Base-by-base conservation (phyloP, 2,888 invertebrate species). In the Poecilus cupreus region DNA sequence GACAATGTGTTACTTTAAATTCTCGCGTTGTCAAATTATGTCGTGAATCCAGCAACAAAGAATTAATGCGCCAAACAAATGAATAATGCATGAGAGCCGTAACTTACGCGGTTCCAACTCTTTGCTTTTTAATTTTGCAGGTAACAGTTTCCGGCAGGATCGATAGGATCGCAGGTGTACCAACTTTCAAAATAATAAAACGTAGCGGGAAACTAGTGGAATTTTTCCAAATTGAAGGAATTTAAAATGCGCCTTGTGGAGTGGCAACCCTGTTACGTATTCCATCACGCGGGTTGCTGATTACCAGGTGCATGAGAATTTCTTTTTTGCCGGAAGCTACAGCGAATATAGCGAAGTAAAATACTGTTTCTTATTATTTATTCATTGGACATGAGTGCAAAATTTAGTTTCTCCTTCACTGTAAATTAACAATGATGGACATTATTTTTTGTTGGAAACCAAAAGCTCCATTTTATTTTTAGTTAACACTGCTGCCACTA, bases 151-250 rank as follows among this genome's bases (percentile, higher is more conserved):
- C 24, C 22, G 37, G 37, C 37, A 18, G 18, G 37, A 68, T 68
- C 64, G 64, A 68, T 68, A 68, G 37, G 8, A 68, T 32, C 64
- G 64, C 64, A 68, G 64, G 64, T 68, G 64, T 68, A 68, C 64
- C 64, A 37, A 68, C 64, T 68, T 68, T 39, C 16, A 68, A 68
- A 64, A 68, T 68, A 68, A 68, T 68, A 20, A 32, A 37, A 32
- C 13, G 57, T 13, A 10, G 24, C 22, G 20, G 18, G 3, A 51
- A 32, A 32, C 32, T 51, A 57, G 57, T 57, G 26, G 22, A 37
- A 68, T 68, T 68, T 37, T 68, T 37, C 20, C 64, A 37, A 68
- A 68, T 37, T 68, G 32, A 37, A 68, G 18, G 37, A 68, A 68
- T 68, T 68, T 68, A 68, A 37, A 68, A 68, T 68, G 37, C 32